Evolutionary conservation across 2,888 invertebrate genomes (phyloP).

Genomic region (Pristionchus maxplancki): DNA sequence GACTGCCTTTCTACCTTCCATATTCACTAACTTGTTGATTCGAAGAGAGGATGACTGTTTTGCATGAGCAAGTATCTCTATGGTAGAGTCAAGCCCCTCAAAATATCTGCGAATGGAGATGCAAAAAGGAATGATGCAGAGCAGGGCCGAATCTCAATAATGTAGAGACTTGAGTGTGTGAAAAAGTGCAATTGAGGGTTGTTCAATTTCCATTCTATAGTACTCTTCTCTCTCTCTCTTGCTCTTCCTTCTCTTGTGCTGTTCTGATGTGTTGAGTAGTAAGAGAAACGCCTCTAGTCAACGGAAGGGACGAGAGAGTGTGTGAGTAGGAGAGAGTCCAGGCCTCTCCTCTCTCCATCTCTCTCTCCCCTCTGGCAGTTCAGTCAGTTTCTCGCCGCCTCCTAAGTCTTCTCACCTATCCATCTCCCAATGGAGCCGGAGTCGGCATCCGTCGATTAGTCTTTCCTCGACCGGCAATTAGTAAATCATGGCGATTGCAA

Average conservation of each 20-base stretch:
- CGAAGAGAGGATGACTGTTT: not conserved
- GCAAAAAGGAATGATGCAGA: not conserved
- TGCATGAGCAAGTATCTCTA: not conserved
- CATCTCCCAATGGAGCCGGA: not conserved
- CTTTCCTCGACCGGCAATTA: not conserved
- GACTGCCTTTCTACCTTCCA: not conserved
- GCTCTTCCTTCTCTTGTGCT: not conserved
- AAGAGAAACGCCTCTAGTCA: slow-evolving; percentile 1
- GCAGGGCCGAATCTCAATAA: not conserved
- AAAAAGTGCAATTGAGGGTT: slow-evolving; percentile 4
- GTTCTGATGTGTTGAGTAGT: slow-evolving; percentile 44
- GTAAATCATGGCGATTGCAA: slow-evolving; percentile 66
- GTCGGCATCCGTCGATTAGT: not conserved
- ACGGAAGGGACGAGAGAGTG: not conserved
- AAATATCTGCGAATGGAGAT: not conserved
- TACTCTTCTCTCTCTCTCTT: not conserved
- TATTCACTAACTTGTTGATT: not conserved
- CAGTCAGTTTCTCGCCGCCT: slow-evolving; percentile 29
- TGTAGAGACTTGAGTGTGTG: not conserved
- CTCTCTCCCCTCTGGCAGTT: slow-evolving; percentile 10
- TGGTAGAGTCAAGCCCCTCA: slow-evolving; percentile 8
- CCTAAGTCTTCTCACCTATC: slow-evolving; percentile 38
- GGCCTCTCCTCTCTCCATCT: not conserved
- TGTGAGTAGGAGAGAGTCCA: slow-evolving; percentile 6
- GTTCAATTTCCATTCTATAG: slow-evolving; percentile 23